Evolutionary conservation across 2,113 vertebrate species (phyloP), one percentile per base, ranked within the genome.

Genomic region (Spermophilus dauricus): DNA sequence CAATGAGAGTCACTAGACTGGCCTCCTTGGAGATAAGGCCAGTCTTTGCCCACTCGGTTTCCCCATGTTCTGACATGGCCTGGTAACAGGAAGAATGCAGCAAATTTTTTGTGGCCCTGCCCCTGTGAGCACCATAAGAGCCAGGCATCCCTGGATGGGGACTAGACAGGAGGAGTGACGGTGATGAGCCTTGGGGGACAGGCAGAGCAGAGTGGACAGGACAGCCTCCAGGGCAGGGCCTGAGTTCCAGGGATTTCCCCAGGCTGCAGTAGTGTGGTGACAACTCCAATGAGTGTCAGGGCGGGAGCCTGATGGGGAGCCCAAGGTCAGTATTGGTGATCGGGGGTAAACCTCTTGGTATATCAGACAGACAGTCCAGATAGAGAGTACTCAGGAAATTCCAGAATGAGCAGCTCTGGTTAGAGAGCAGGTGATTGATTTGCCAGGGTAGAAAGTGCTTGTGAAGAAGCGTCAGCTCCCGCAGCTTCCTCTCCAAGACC

Each of bases 381-480:
- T 10, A 8, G 17, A n/a, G 61, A 65, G 7, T 32, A 4, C 12
- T 0, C 0, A 7, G 80, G 81, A 94, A 86, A 48, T 63, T 69
- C 16, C 22, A 34, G 18, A 75, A 58, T 20, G 34, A 8, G 22
- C 22, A 20, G 72, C 89, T 80, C 11, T 56, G 8, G 22, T 81
- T 26, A 73, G 18, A 13, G 22, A 37, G 4, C 22, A 32, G 58
- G 32, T 24, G 42, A 13, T 0, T 5, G 12, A 7, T 32, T 65
- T 65, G 5, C 8, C n/a, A 58, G 90, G n/a, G 32, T 37, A 1
- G 18, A 30, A 81, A 22, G 4, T 5, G 9, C 10, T 37, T 17
- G 3, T 8, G 37, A 51, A 18, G 32, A 80, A 67, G 16, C 7
- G 0, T 4, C 2, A 4, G 2, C 6, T 4, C 0, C 5, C 13